Percentiles rank a stretch among this genome's conserved stretches.
phyloP scores from a whole-genome alignment of 2,888 invertebrate genomes.

The Antheraea assamensis region DNA sequence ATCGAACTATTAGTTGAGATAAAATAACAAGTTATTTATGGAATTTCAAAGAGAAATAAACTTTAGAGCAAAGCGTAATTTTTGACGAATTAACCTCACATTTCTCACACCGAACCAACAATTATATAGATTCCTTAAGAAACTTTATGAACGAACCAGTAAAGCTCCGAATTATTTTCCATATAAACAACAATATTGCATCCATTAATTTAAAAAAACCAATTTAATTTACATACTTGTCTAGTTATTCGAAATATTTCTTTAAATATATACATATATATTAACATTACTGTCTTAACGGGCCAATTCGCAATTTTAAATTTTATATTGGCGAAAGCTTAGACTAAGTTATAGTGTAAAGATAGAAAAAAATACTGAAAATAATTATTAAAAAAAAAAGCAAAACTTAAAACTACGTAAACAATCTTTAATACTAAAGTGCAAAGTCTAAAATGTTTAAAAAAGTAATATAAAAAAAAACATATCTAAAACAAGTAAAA shows the following conservation, averaged over 20 bases:
- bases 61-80: background rate
- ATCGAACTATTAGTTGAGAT: background rate
- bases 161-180: slow-evolving; percentile 64
- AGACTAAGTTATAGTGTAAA: slow-evolving; percentile 56
- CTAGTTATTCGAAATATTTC: slow-evolving; percentile 20
- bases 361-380: slow-evolving; percentile 64
- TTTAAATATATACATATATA: slow-evolving; percentile 12
- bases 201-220: slow-evolving; percentile 48
- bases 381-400: slow-evolving; percentile 37
- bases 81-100: background rate
- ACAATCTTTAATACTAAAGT: slow-evolving; percentile 38
- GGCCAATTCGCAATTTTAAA: slow-evolving; percentile 68
- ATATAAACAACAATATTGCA: slow-evolving; percentile 53
- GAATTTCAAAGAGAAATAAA: too few relatives aligned
- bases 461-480: slow-evolving; percentile 68
- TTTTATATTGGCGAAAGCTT: slow-evolving; percentile 62
- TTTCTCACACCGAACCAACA: background rate
- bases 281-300: slow-evolving; percentile 41
- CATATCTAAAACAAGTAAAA: slow-evolving; percentile 49
- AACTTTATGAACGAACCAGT: slow-evolving; percentile 27
- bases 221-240: slow-evolving; percentile 51
- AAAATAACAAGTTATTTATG: background rate
- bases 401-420: slow-evolving; percentile 45
- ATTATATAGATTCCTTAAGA: background rate
- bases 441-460: slow-evolving; percentile 48